Base-by-base conservation (phyloP, 2,888 invertebrate genomes). In the Syrphus vitripennis region DNA sequence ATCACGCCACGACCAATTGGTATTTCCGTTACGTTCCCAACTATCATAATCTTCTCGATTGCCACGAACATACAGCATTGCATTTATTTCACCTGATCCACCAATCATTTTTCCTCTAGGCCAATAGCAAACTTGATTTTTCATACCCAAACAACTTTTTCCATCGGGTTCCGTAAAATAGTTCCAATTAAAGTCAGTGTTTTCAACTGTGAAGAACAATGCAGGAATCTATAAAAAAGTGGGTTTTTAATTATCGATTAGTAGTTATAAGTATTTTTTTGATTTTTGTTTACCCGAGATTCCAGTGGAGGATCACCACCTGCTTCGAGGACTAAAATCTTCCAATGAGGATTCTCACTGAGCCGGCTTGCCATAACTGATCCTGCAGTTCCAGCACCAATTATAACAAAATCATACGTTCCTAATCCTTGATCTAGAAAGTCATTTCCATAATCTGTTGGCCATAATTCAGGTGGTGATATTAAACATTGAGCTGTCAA, bases 1-100 rank as follows among this genome's bases (percentile, higher is more conserved):
- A 86, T 96, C 95, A 37, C 97, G 94, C 91, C 94, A 97, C 2
- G 96, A 93, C 96, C 96, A 96, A 0, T 94, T 95, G 0, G 90
- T 80, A 88, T 95, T 95, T 0, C 96, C 96, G 42, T 93, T 57
- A 0, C 89, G 89, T 9, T 93, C 93, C 96, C 96, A 96, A 0
- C 91, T 89, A 88, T 96, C 94, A 89, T 94, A 96, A 89, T 96
- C 96, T 3, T 89, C 89, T 4, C 94, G 93, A 90, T 95, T 94
- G 0, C 96, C 96, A 4, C 94, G 92, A 0, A 95, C 90, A 89
- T 96, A 95, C 0, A 95, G 76, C 95, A 96, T 95, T 12, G 93
- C 94, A 90, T 96, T 96, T 3, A 95, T 93, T 0, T 93, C 92
- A 14, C 95, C 94, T 1, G 94, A 93, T 0, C 96, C 96, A 0